Conservation (phyloP, 2,888 invertebrate species). For the Netelia virgata region DNA sequence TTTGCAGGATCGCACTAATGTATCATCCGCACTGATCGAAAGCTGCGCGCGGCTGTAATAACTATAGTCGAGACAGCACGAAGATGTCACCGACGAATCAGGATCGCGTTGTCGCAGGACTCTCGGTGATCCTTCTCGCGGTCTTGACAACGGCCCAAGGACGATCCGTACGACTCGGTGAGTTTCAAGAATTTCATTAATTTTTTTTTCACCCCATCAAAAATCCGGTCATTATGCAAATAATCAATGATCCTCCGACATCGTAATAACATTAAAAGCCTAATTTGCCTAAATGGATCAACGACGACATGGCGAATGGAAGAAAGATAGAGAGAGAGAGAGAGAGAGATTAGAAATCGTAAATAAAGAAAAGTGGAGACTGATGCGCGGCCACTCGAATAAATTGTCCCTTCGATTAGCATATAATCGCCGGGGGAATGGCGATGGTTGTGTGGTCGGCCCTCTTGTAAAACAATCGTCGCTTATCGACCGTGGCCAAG, state of each 20-base stretch:
- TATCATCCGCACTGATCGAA: conserved; percentile 71
- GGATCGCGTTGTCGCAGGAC: conserved; percentile 74
- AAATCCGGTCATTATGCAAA: conserved; percentile 42
- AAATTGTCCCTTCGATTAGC: conserved; percentile 71
- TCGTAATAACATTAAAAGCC: not conserved
- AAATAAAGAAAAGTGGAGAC: conserved; percentile 15
- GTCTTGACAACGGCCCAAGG: conserved; percentile 73
- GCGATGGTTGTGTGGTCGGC: conserved; percentile 48
- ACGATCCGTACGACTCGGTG: conserved; percentile 77
- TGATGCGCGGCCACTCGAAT: conserved; percentile 55
- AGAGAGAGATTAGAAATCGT: conserved; percentile 59
- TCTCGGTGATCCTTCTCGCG: conserved; percentile 77
- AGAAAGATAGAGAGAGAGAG: conserved; percentile 11
- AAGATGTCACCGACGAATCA: conserved; percentile 77
- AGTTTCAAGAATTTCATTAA: conserved; percentile 63
- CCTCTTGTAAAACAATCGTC: conserved; percentile 1
- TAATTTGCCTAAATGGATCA: conserved; percentile 45
- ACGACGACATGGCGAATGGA: not conserved
- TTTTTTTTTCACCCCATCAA: not conserved
- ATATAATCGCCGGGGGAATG: conserved; percentile 49
- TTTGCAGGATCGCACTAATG: conserved; percentile 78
- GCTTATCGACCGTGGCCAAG: conserved; percentile 24
- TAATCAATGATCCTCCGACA: conserved; percentile 27
- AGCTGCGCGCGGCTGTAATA: conserved; percentile 69
- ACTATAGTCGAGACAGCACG: conserved; percentile 71